Evolutionary conservation across 2,888 invertebrate genomes (phyloP), one percentile per base, ranked within the genome.

Genomic region (Coremacera marginata): DNA sequence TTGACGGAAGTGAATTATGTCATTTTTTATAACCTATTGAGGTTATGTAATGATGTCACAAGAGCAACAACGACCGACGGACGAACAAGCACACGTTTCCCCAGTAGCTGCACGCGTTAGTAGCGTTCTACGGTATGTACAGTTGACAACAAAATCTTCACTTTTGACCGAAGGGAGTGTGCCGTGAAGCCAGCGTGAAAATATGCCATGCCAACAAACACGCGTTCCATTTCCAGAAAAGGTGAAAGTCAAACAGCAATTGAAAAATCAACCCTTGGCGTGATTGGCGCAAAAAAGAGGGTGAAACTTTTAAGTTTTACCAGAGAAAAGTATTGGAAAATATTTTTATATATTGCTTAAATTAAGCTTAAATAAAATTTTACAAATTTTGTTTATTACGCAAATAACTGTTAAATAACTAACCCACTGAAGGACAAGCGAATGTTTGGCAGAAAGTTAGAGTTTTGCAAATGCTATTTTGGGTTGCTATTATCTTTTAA

Each of bases 191-290:
- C 63, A 31, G 27, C 63, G 31, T 63, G 63, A 63, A 31, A 63
- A 27, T 44, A 52, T 55, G 63, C 52, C 76, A 55, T 65, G 63
- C 57, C 70, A 37, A 25, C 70, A 57, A 68, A 34, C 52, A 71
- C 71, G 65, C 76, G 71, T 65, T 70, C n/a, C n/a, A n/a, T 55
- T 22, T 51, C 62, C 37, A 44, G 55, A 22, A 76, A 65, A 22
- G 52, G 27, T 14, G 49, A 16, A 70, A 60, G 49, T 57, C 70
- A 49, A 75, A 70, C 25, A 55, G 9, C 25, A 68, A 73, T 77
- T 73, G 73, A 55, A 68, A 71, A 77, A 77, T 52, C 77, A 77
- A 63, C 77, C 77, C 77, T 74, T 55, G 60, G 25, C 9, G 14
- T 11, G 27, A 22, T 9, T 14, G 9, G 57, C 11, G 16, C 5